Conservation (phyloP, 2,888 invertebrate genomes). For the Tetramorium bicarinatum region DNA sequence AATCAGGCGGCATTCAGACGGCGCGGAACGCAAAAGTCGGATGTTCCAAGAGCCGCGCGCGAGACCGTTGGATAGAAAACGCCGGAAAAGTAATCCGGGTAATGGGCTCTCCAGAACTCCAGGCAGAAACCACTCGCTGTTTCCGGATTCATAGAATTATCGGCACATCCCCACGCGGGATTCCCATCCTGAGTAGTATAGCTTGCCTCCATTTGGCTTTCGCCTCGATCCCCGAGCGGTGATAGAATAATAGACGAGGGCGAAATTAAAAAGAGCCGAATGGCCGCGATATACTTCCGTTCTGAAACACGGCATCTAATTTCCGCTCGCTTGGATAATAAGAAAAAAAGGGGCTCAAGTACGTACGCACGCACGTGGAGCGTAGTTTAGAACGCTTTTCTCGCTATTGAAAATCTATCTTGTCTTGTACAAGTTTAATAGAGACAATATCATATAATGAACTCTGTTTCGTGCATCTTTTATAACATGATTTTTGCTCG, state of each 20-base stretch:
- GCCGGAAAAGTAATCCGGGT: conserved; percentile 77
- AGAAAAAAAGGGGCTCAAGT: neutral
- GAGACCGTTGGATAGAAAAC: conserved; percentile 66
- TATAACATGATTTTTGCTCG: neutral
- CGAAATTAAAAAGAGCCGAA: conserved; percentile 51
- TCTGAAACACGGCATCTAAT: conserved; percentile 42
- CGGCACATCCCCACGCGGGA: conserved; percentile 65
- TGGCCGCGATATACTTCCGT: conserved; percentile 36
- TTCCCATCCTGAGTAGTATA: conserved; percentile 49
- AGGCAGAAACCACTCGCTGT: conserved; percentile 67
- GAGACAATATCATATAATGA: neutral
- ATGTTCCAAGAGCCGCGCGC: conserved; percentile 56
- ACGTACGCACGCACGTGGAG: neutral
- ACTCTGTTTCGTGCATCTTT: neutral
- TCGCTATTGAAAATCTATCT: neutral
- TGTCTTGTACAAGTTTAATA: neutral
- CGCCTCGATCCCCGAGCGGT: conserved; percentile 56
- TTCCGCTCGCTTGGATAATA: conserved; percentile 6
- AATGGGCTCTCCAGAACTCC: conserved; percentile 74
- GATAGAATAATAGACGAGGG: conserved; percentile 58
- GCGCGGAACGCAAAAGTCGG: conserved; percentile 25
- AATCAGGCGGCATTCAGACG: conserved; percentile 57
- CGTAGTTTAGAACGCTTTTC: neutral
- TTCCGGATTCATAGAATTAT: conserved; percentile 76
- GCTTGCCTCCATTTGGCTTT: conserved; percentile 50